Percentiles rank a stretch among this genome's conserved stretches.
Conservation (phyloP, 2,888 invertebrate genomes). For the Operophtera brumata region DNA sequence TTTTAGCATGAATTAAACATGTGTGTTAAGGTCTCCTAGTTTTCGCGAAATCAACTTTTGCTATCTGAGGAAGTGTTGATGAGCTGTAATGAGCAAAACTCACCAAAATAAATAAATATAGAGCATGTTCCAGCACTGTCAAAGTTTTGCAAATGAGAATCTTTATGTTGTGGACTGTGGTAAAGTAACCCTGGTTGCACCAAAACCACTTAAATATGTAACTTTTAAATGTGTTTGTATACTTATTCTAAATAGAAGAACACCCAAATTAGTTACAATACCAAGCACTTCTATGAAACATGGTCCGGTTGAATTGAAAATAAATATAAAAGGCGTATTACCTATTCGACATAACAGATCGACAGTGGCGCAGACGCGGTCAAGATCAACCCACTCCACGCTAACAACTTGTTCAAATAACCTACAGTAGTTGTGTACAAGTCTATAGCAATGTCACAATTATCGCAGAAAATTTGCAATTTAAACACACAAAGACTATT, state of each 20-base stretch:
- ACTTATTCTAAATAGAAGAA: no score
- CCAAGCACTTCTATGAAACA: not conserved
- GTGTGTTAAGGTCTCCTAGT: no score
- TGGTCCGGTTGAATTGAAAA: not conserved
- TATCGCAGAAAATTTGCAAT: not conserved
- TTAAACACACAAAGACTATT: not conserved
- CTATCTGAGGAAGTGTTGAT: no score
- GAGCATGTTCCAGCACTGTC: no score
- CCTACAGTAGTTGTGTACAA: not conserved
- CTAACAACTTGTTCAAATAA: conserved; percentile 13
- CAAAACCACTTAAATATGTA: no score
- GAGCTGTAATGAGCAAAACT: no score
- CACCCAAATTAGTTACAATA: not conserved
- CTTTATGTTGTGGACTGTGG: no score
- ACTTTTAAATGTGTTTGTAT: not conserved
- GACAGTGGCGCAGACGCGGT: conserved; percentile 21
- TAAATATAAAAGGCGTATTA: conserved; percentile 6
- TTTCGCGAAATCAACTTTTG: no score
- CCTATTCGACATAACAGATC: conserved; percentile 23
- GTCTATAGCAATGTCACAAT: not conserved
- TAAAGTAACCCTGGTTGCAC: no score
- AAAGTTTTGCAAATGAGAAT: no score
- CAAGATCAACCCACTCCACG: conserved; percentile 20
- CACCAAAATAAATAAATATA: no score
- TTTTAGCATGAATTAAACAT: no score